Conservation (phyloP, 2,888 invertebrate genomes). For the Heterodera filipjevi region DNA sequence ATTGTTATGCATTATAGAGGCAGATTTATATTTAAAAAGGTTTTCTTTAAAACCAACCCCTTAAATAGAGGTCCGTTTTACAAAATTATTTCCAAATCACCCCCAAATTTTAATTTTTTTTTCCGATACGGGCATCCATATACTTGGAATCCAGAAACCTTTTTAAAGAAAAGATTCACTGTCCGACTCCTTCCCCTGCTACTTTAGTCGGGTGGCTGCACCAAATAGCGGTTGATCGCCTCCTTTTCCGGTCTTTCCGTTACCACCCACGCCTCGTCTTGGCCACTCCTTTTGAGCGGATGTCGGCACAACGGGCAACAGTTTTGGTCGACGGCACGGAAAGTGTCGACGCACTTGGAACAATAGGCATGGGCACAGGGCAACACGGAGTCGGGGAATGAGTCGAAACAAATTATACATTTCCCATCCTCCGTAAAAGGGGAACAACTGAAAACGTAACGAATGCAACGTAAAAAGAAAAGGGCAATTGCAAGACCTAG, state of each 20-base stretch:
- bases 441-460: conserved; percentile 14
- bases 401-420: conserved; percentile 37
- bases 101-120: too few relatives aligned
- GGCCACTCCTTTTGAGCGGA: background rate
- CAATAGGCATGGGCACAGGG: conserved; percentile 40
- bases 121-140: too few relatives aligned
- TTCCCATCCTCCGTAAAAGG: conserved; percentile 25
- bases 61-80: too few relatives aligned
- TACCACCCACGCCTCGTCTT: conserved; percentile 35
- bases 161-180: background rate
- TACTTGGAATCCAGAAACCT: too few relatives aligned
- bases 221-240: conserved; percentile 30
- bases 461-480: background rate
- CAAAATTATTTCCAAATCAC: too few relatives aligned
- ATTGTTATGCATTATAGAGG: too few relatives aligned
- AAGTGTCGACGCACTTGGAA: conserved; percentile 25
- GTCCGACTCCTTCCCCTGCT: background rate
- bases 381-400: conserved; percentile 30
- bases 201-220: conserved; percentile 11
- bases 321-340: conserved; percentile 21
- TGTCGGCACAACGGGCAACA: conserved; percentile 36
- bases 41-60: too few relatives aligned
- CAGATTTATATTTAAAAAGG: too few relatives aligned
- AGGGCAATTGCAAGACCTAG: background rate
- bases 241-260: conserved; percentile 33